Evolutionary conservation across 2,113 vertebrate species (phyloP), one percentile per base, ranked within the genome.

Genomic region (Trinectes maculatus): DNA sequence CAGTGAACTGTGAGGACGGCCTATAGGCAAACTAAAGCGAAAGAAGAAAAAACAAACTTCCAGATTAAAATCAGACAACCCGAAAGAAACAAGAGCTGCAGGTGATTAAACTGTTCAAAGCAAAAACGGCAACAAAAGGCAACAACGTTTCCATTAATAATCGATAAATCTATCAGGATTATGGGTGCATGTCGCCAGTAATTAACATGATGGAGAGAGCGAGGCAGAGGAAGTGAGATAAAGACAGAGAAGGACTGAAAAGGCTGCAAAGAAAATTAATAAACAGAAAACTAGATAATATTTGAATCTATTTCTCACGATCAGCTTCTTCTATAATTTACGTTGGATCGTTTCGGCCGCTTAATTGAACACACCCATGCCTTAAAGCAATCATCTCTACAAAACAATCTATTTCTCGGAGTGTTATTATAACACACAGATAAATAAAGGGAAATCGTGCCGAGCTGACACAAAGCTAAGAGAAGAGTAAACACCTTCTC

Each of bases 291-390:
- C 25, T 3, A 6, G 10, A 48, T 55, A 28, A 10, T 2, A 3
- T 34, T 22, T 18, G 22, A 3, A 24, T 47, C 47, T 26, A 34
- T 28, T 26, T 34, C 22, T 63, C 24, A 26, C 22, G 18, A 53
- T 47, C 4, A 25, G 29, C 61, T 72, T 36, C 33, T 49, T 1
- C 12, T 55, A 31, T 58, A 73, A 11, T 21, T 40, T 31, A n/a
- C n/a, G 39, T 24, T 8, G 47, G 25, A 25, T 72, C 53, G 51
- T 78, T 66, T 62, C 26, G 37, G 42, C 47, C 48, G 9, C 18
- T 67, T 65, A 26, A 44, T 74, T 43, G 64, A 28, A 63, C 28
- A 67, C 51, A 51, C 60, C 48, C 34, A 25, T n/a, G 25, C 44
- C 19, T 58, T 33, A 51, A 68, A 74, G 40, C 58, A 60, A 51